Evolutionary conservation across 2,888 invertebrate genomes (phyloP).

Genomic region (Drosophila nigritarsus): DNA sequence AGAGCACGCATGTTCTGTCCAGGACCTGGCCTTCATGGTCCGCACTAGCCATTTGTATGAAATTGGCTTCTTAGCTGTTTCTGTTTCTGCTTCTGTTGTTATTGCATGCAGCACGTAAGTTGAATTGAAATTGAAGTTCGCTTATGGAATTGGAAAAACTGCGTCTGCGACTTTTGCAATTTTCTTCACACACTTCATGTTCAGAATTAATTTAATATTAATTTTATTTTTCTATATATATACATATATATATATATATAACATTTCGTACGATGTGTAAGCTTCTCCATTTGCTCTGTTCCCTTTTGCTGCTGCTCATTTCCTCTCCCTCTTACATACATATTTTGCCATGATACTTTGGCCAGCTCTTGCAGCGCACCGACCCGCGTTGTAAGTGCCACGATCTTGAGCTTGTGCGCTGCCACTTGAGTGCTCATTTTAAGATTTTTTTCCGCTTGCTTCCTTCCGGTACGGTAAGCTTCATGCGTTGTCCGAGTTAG

Average conservation of each 20-base stretch:
- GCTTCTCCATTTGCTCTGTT: slow-evolving; percentile 25
- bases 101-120: slow-evolving; percentile 69
- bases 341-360: slow-evolving; percentile 32
- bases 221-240: slow-evolving; percentile 72
- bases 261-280: slow-evolving; percentile 39
- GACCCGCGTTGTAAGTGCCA: slow-evolving; percentile 20
- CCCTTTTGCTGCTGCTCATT: slow-evolving; percentile 32
- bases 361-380: slow-evolving; percentile 5
- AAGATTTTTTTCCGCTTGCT: slow-evolving; percentile 63
- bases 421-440: slow-evolving; percentile 72
- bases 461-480: slow-evolving; percentile 58
- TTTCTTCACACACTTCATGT: slow-evolving; percentile 80
- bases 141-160: slow-evolving; percentile 76
- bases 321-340: background rate
- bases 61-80: slow-evolving; percentile 66
- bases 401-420: slow-evolving; percentile 56
- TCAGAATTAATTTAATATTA: slow-evolving; percentile 81
- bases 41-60: slow-evolving; percentile 68
- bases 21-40: slow-evolving; percentile 55
- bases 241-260: slow-evolving; percentile 13
- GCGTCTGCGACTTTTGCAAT: slow-evolving; percentile 73
- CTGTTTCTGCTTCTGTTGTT: slow-evolving; percentile 39
- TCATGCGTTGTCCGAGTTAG: slow-evolving; percentile 42
- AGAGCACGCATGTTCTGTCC: slow-evolving; percentile 35
- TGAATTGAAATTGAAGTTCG: slow-evolving; percentile 81